Percentiles rank a stretch among this genome's conserved stretches.
These are phyloP conservation scores for Eonycteris spelaea DNA, from an alignment of 2,113 vertebrate species.

Conservation along the genomic window DNA sequence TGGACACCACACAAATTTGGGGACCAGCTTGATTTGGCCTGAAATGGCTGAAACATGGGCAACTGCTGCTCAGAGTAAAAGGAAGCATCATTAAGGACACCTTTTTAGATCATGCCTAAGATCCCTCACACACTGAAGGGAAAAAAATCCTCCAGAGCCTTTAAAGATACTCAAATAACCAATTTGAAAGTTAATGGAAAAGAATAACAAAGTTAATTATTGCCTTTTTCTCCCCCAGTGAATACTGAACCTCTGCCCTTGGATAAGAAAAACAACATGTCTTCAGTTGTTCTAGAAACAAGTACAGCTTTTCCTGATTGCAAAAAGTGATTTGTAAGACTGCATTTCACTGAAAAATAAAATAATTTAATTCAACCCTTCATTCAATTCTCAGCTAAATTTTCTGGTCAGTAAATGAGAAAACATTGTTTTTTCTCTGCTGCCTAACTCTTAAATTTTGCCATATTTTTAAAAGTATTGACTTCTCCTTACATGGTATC, in stretches of 20 bases:
- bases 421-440: background rate
- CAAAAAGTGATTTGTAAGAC: background rate
- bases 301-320: background rate
- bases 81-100: background rate
- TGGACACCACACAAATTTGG: background rate
- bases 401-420: slow-evolving; percentile 8
- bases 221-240: background rate
- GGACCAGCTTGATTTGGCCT: background rate
- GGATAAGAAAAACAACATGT: background rate
- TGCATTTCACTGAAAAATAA: background rate
- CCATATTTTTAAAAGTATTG: background rate
- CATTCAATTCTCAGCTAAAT: background rate
- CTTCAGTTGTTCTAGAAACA: background rate
- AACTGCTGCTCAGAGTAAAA: background rate
- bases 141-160: background rate
- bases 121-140: background rate
- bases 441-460: background rate
- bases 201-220: background rate
- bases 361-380: background rate
- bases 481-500: background rate
- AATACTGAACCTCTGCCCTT: background rate
- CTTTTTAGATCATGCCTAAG: background rate
- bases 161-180: background rate
- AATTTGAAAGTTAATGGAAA: background rate
- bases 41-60: background rate